Base-by-base conservation (phyloP, 2,888 invertebrate genomes). In the Ennomos fuscantarius region DNA sequence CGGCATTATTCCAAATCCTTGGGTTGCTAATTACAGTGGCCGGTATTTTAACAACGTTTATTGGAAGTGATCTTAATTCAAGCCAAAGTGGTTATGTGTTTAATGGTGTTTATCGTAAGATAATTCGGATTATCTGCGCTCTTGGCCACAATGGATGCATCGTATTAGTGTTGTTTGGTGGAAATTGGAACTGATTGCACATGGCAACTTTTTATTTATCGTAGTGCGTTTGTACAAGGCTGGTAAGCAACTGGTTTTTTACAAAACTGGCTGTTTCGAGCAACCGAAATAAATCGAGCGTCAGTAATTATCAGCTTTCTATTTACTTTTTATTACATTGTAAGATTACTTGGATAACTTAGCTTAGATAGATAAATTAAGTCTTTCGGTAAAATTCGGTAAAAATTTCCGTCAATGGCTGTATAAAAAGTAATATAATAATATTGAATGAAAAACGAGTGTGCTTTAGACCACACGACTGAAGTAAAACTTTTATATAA, bases 41-140 rank as follows among this genome's bases (percentile, higher is more conserved):
- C 77, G 79, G 82, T 73, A 86, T 86, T 84, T 86, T 79, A 83
- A 84, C 78, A 74, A 81, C 81, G 79, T 86, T 86, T 85, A 86
- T 83, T 82, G 76, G 61, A 54, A 64, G 72, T 78, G 78, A 79
- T 81, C 78, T 84, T 81, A 76, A 80, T 82, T 81, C 74, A 70
- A 66, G 49, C 54, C 64, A 79, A 79, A 80, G 72, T 76, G 74
- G 69, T 63, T 69, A 35, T 35, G 50, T 51, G 70, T 74, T 24
- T 77, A 74, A 72, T 69, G 65, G 44, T 57, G 60, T 60, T 63
- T 62, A 66, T 63, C 55, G 49, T 54, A 51, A 69, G 65, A 66
- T 66, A 78, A 73, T 73, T 73, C 67, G 67, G 65, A 77, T 79
- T 73, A 74, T 75, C 63, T 64, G 68, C 72, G 73, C 72, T 72